Evolutionary conservation across 2,113 vertebrate genomes (phyloP).

Genomic region (Gavia stellata): DNA sequence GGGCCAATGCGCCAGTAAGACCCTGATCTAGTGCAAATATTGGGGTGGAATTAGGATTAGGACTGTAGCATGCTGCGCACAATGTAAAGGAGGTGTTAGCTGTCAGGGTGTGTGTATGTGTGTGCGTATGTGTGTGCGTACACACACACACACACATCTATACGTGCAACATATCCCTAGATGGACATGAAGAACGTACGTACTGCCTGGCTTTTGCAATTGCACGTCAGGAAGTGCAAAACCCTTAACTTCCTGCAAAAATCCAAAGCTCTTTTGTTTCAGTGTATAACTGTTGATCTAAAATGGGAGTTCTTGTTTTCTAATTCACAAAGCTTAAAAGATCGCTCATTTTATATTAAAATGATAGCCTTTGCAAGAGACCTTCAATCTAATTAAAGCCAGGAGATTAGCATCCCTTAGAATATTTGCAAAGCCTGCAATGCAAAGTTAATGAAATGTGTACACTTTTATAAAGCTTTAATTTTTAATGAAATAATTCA

Average conservation of each 20-base stretch:
- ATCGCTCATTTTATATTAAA: constrained; percentile 72
- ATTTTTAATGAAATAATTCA: constrained; percentile 76
- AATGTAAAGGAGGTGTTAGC: neutral
- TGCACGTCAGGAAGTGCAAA: neutral
- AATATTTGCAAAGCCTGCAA: constrained; percentile 76
- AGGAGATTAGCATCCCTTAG: constrained; percentile 72
- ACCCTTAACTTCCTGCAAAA: neutral
- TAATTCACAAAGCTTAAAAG: constrained; percentile 67
- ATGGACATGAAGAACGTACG: fast-evolving
- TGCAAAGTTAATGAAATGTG: constrained; percentile 75
- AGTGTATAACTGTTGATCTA: constrained; percentile 54
- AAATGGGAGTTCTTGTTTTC: constrained; percentile 68
- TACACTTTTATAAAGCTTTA: constrained; percentile 75
- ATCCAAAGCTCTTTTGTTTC: neutral
- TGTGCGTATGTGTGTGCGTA: too few species aligned
- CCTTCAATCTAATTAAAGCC: constrained; percentile 77
- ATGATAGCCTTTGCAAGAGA: constrained; percentile 75
- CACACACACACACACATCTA: neutral
- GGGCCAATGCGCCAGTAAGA: too few species aligned
- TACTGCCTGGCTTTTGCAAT: neutral
- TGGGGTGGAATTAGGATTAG: neutral
- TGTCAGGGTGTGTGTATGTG: fast-evolving
- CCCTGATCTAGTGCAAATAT: neutral
- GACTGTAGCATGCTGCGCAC: neutral
- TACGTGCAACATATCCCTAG: neutral